Evolutionary conservation across 2,797 vertebrate genomes (phyloP), one percentile per base, ranked within the genome.

Genomic region (Schizopygopsis malacanthus): DNA sequence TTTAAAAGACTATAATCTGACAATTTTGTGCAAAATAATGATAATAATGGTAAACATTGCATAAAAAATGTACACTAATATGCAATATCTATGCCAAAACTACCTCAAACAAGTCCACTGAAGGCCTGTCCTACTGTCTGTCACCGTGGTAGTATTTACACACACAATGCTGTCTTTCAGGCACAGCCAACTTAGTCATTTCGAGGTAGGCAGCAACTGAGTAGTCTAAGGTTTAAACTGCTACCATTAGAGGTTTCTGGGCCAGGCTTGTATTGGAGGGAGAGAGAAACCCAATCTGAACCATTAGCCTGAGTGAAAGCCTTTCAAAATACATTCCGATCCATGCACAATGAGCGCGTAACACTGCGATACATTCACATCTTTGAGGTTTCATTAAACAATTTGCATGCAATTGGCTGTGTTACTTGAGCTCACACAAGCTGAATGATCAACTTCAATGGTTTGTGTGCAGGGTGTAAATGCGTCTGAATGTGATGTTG

Each of bases 121-220:
- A 61, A 88, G 86, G 83, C 86, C 76, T 82, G 10, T 67, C 76
- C 80, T 47, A 65, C 63, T 87, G 79, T 81, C 52, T 89, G 82
- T 89, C 85, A 88, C 6, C 59, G 52, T 81, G 83, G 73, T 87
- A 90, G 87, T 89, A 63, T 85, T 89, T 83, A 85, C 73, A 69
- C 82, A 90, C 86, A 90, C 90, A 92, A 93, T 91, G 89, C 77
- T 54, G 52, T 83, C 90, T 88, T 91, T 93, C 90, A 92, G 87
- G 83, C 52, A 75, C 67, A 61, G 90, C 91, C 91, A 92, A 87
- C 86, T 92, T 79, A 52, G 88, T 88, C 85, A 91, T 90, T 90
- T 88, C 54, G 88, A 91, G 87, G 90, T 88, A 89, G 90, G 88
- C 86, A 82, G 88, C 89, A 83, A 89, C 88, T 85, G 83, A 88